Conservation (phyloP, 2,888 invertebrate genomes). For the Synergus umbraculus region DNA sequence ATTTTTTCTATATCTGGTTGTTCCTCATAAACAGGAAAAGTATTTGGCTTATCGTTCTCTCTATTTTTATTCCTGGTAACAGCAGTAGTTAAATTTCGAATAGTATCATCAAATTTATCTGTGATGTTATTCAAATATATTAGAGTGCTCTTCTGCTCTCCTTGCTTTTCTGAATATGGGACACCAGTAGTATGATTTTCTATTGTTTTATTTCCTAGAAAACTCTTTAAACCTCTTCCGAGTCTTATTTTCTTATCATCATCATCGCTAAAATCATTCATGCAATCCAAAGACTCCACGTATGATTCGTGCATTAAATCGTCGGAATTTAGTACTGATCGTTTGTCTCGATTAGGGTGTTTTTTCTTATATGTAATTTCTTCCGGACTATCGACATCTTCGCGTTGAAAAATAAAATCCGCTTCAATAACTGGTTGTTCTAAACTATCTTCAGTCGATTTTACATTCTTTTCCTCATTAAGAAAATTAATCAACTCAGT, state of each 20-base stretch:
- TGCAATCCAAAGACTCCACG: conserved; percentile 61
- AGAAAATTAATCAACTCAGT: conserved; percentile 49
- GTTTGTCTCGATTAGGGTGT: not conserved
- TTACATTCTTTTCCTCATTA: not conserved
- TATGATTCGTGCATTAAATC: conserved; percentile 63
- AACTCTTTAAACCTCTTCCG: conserved; percentile 58
- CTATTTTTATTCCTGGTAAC: not conserved
- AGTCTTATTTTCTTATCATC: conserved; percentile 57
- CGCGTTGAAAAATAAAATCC: not conserved
- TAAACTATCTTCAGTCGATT: not conserved
- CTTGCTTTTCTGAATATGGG: not conserved
- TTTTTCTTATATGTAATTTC: not conserved
- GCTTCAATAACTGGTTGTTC: not conserved
- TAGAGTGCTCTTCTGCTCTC: not conserved
- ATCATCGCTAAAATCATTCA: conserved; percentile 55
- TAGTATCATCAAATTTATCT: not conserved
- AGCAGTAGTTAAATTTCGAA: not conserved
- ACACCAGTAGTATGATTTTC: not conserved
- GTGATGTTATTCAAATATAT: not conserved
- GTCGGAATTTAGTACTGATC: conserved; percentile 46
- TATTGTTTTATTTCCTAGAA: conserved; percentile 32
- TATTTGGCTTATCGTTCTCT: not conserved
- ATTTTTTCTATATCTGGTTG: not conserved
- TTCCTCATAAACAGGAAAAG: not conserved
- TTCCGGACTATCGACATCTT: not conserved